Evolutionary conservation across 2,888 invertebrate species (phyloP).

Genomic region (Caenorhabditis japonica): DNA sequence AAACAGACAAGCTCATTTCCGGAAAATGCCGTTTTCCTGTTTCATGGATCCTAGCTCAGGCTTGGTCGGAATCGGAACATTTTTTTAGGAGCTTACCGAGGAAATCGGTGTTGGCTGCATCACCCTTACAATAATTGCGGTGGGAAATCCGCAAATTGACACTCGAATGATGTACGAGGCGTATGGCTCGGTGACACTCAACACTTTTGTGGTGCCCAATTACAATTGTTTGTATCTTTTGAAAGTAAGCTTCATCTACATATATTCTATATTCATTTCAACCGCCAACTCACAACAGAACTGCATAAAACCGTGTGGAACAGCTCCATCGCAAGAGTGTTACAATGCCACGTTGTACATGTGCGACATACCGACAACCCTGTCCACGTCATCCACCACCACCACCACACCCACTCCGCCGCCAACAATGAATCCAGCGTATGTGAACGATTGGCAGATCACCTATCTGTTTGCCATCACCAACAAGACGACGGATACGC

Average conservation of each 20-base stretch:
- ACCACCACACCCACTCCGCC: constrained; percentile 47
- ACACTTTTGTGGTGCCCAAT: constrained; percentile 56
- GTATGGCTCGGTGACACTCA: constrained; percentile 26
- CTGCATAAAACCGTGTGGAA: constrained; percentile 66
- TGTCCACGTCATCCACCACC: constrained; percentile 43
- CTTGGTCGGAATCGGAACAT: too few relatives aligned
- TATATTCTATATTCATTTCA: too few relatives aligned
- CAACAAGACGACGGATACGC: constrained; percentile 52
- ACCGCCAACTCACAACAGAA: too few relatives aligned
- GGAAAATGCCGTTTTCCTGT: too few relatives aligned
- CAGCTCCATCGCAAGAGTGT: constrained; percentile 31
- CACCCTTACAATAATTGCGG: constrained; percentile 58
- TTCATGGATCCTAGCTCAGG: too few relatives aligned
- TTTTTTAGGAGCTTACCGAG: constrained; percentile 28
- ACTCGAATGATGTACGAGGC: constrained; percentile 31
- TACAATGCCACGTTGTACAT: constrained; percentile 15
- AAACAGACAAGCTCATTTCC: constrained; percentile 6
- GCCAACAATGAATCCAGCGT: constrained; percentile 42
- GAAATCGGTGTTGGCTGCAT: constrained; percentile 52
- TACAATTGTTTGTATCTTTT: constrained; percentile 60
- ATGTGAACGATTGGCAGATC: constrained; percentile 55
- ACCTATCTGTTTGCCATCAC: constrained; percentile 65
- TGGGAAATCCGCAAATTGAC: constrained; percentile 51
- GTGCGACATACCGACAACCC: constrained; percentile 47
- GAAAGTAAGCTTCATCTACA: constrained; percentile 10